These are phyloP conservation scores for Ichneumoninae sp. DNA, from an alignment of 2,888 invertebrate species.

Conservation along the genomic window DNA sequence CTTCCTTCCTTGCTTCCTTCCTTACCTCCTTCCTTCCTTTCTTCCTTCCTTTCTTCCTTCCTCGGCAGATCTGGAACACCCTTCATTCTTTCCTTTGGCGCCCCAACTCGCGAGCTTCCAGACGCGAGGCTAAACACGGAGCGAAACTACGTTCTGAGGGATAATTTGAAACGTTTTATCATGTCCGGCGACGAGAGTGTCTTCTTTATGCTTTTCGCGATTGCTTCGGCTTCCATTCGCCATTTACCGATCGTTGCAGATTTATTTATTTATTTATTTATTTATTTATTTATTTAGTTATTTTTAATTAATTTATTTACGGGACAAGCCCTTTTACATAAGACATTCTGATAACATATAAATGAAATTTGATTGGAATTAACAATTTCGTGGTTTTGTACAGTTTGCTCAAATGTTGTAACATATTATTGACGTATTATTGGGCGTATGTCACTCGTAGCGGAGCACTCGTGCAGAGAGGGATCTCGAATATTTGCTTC, in stretches of 20 bases:
- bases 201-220: not conserved
- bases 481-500: no score
- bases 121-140: constrained; percentile 72
- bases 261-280: no score
- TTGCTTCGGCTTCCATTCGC: constrained; percentile 5
- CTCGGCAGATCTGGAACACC: not conserved
- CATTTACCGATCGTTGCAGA: constrained; percentile 1
- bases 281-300: no score
- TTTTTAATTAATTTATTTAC: no score
- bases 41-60: constrained; percentile 16
- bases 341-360: no score
- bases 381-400: no score
- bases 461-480: no score
- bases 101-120: constrained; percentile 17
- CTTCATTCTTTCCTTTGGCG: constrained; percentile 24
- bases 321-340: no score
- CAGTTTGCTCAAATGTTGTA: no score
- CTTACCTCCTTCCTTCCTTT: not conserved
- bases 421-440: no score
- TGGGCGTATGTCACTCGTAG: no score
- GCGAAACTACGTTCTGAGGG: constrained; percentile 71
- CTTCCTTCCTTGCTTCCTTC: constrained; percentile 25
- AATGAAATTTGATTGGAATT: no score
- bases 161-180: constrained; percentile 75
- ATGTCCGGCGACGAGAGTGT: constrained; percentile 58